A percentile compares a stretch with the other conserved stretches of the same genome.
These are phyloP conservation scores for Aphaenogaster floridana DNA, from an alignment of 1,140 invertebrate genomes.

Conservation along the genomic window DNA sequence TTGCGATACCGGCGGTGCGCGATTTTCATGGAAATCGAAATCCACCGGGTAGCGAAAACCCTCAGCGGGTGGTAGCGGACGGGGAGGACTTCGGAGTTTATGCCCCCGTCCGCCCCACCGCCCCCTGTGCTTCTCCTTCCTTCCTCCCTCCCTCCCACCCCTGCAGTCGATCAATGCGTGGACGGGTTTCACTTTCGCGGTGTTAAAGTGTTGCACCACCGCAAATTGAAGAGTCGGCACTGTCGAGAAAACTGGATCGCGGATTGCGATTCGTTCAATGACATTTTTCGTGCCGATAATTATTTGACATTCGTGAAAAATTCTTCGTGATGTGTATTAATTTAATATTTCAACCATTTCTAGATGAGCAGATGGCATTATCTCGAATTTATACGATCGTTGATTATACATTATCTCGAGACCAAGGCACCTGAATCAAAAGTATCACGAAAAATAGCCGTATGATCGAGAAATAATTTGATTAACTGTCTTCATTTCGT, in stretches of 20 bases:
- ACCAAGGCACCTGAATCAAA: background rate
- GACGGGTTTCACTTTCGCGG: slow-evolving; percentile 87
- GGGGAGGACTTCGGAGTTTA: slow-evolving; percentile 81
- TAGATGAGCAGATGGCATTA: background rate
- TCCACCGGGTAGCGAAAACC: slow-evolving; percentile 75
- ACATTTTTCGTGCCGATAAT: background rate
- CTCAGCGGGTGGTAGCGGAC: slow-evolving; percentile 61
- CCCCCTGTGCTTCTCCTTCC: slow-evolving; percentile 61
- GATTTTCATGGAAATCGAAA: slow-evolving; percentile 78
- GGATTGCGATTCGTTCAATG: slow-evolving; percentile 10
- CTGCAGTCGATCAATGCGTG: slow-evolving; percentile 87
- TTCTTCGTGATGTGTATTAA: background rate
- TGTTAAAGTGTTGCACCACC: slow-evolving; percentile 85
- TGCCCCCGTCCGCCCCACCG: slow-evolving; percentile 69
- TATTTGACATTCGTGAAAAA: slow-evolving; percentile 14
- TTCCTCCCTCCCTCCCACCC: slow-evolving; percentile 76
- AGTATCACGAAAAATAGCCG: background rate
- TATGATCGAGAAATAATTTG: background rate
- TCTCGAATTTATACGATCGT: background rate
- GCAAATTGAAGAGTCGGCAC: slow-evolving; percentile 60
- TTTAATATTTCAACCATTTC: background rate
- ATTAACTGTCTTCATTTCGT: slow-evolving; percentile 12
- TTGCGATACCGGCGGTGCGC: slow-evolving; percentile 49
- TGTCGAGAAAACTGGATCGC: slow-evolving; percentile 37
- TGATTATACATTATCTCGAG: background rate